phyloP scores from a whole-genome alignment of 2,113 vertebrate species.

The Campylomormyrus tamandua region DNA sequence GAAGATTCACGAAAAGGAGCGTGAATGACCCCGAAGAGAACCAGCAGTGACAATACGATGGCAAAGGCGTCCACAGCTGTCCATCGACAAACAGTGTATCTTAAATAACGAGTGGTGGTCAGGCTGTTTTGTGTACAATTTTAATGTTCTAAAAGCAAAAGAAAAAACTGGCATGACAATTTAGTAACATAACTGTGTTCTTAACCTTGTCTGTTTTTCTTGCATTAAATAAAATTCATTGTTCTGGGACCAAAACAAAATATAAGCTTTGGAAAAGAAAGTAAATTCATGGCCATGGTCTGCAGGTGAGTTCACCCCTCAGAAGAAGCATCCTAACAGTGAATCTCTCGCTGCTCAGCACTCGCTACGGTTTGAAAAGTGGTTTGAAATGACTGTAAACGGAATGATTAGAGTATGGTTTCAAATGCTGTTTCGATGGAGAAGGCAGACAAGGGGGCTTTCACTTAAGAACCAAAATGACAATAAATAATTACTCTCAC shows the following conservation, averaged over 20 bases:
- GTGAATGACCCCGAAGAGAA: constrained; percentile 42
- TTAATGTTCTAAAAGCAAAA: constrained; percentile 12
- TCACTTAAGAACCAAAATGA: neutral
- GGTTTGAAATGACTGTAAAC: neutral
- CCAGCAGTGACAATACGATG: neutral
- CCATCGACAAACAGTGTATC: constrained; percentile 31
- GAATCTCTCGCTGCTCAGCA: constrained; percentile 30
- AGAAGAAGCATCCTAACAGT: constrained; percentile 27
- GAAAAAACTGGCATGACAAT: constrained; percentile 66
- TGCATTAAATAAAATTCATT: constrained; percentile 73
- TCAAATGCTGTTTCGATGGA: neutral
- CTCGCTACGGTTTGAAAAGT: constrained; percentile 16
- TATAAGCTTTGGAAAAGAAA: neutral
- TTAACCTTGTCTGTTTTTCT: constrained; percentile 46
- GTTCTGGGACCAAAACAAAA: constrained; percentile 61
- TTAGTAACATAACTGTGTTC: constrained; percentile 49
- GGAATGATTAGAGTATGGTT: neutral
- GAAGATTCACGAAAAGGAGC: constrained; percentile 65
- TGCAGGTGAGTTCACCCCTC: constrained; percentile 29
- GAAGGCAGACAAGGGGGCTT: neutral
- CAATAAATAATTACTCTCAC: neutral
- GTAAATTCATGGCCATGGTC: neutral
- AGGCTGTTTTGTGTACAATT: constrained; percentile 41
- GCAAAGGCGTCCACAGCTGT: constrained; percentile 25
- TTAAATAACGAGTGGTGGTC: constrained; percentile 18